A percentile compares a stretch with the other conserved stretches of the same genome.
These are phyloP conservation scores for Phymastichus coffea DNA, from an alignment of 1,140 invertebrate genomes.

Conservation along the genomic window DNA sequence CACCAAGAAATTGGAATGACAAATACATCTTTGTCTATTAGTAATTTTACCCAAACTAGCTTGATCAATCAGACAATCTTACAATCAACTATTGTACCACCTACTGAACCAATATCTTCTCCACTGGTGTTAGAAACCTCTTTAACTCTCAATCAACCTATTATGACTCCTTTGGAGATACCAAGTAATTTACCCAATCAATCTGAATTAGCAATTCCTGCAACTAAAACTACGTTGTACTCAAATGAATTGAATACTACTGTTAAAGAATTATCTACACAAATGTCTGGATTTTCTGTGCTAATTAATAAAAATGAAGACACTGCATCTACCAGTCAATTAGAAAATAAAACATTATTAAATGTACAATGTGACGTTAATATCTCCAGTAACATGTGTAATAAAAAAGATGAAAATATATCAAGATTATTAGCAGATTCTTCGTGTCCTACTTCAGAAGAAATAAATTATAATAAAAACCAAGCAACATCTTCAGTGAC, in stretches of 20 bases:
- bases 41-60: conserved; percentile 42
- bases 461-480: conserved; percentile 30
- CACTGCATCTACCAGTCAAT: too few species aligned
- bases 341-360: too few species aligned
- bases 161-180: conserved; percentile 76
- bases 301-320: conserved; percentile 49
- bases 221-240: conserved; percentile 59
- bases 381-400: too few species aligned
- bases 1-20: conserved; percentile 60
- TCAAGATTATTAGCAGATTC: conserved; percentile 27
- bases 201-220: conserved; percentile 47
- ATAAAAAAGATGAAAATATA: neutral
- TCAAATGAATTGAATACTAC: conserved; percentile 64
- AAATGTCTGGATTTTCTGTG: conserved; percentile 44
- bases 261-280: conserved; percentile 39
- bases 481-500: conserved; percentile 54
- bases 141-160: conserved; percentile 71
- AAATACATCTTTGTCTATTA: conserved; percentile 43
- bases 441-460: conserved; percentile 49
- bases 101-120: conserved; percentile 50
- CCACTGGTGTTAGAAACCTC: conserved; percentile 70
- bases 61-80: conserved; percentile 51
- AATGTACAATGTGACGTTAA: too few species aligned
- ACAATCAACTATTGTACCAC: conserved; percentile 50
- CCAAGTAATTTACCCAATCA: conserved; percentile 60